Evolutionary conservation across 2,888 invertebrate genomes (phyloP).

Genomic region (Dromius quadrimaculatus): DNA sequence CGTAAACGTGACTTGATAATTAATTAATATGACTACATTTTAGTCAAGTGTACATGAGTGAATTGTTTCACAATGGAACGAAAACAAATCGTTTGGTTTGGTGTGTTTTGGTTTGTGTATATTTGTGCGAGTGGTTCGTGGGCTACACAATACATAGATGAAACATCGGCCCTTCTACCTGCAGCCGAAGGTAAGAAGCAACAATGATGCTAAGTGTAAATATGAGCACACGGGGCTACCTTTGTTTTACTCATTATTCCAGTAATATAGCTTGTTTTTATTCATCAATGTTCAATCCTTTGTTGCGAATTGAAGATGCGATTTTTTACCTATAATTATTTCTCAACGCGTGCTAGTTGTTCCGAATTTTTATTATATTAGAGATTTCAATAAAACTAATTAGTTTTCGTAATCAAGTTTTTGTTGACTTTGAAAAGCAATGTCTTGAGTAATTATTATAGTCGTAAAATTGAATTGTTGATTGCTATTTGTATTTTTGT

Average conservation of each 20-base stretch:
- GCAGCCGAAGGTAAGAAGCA: slow-evolving; percentile 32
- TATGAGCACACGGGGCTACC: slow-evolving; percentile 6
- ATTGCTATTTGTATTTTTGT: background rate
- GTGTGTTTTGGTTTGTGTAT: slow-evolving; percentile 46
- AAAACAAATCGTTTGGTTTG: slow-evolving; percentile 43
- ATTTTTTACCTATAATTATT: no score
- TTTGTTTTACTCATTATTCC: background rate
- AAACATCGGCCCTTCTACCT: slow-evolving; percentile 7
- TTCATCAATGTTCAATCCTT: no score
- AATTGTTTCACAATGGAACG: slow-evolving; percentile 42
- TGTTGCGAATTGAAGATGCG: no score
- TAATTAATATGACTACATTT: slow-evolving; percentile 46
- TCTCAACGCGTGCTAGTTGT: no score
- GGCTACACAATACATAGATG: slow-evolving; percentile 15
- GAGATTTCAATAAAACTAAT: no score
- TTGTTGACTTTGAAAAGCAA: no score
- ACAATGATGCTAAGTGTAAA: slow-evolving; percentile 20
- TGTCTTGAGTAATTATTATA: no score
- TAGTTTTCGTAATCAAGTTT: no score
- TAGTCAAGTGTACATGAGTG: slow-evolving; percentile 36
- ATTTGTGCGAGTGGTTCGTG: slow-evolving; percentile 37
- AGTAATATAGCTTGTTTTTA: background rate
- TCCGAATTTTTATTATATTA: no score
- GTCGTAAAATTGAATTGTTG: no score
- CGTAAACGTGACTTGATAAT: slow-evolving; percentile 6